A percentile compares a stretch with the other conserved stretches of the same genome.
These are phyloP conservation scores for Trematomus loennbergii DNA, from an alignment of 2,113 vertebrate genomes.

Conservation along the genomic window DNA sequence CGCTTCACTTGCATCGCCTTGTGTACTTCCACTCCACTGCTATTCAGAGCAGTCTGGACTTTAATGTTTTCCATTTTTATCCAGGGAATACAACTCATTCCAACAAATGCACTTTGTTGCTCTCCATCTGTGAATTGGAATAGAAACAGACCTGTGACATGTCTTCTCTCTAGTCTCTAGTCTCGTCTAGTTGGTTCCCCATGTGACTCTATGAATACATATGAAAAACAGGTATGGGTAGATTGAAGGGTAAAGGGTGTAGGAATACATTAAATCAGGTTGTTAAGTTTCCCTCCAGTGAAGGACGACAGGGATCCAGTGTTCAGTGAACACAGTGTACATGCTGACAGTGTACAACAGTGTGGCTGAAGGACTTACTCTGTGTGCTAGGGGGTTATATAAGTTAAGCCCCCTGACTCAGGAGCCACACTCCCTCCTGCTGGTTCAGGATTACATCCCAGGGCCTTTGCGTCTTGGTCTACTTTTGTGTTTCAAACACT, in stretches of 20 bases:
- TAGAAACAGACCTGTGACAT: constrained; percentile 8
- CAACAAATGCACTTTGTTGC: constrained; percentile 31
- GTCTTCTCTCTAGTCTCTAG: background rate
- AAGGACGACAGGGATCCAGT: background rate
- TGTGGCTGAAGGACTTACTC: constrained; percentile 12
- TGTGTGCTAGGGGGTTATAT: constrained; percentile 16
- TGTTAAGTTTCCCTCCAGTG: background rate
- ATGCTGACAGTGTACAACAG: background rate
- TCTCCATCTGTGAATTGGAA: constrained; percentile 30
- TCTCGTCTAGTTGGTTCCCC: background rate
- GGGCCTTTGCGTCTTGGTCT: background rate
- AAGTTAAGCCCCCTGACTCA: constrained; percentile 24
- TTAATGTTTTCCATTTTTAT: constrained; percentile 32
- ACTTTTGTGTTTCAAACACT: background rate
- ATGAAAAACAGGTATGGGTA: background rate
- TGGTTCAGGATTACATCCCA: constrained; percentile 21
- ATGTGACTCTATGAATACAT: constrained; percentile 23
- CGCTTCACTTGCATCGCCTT: background rate
- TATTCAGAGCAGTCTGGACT: constrained; percentile 30
- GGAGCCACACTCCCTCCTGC: constrained; percentile 15
- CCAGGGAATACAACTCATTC: constrained; percentile 15
- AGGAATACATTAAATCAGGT: background rate
- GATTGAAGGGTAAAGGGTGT: background rate
- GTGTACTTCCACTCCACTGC: constrained; percentile 15
- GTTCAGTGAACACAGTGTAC: background rate